Conservation (phyloP, 2,113 vertebrate species). For the Anhinga rufa region DNA sequence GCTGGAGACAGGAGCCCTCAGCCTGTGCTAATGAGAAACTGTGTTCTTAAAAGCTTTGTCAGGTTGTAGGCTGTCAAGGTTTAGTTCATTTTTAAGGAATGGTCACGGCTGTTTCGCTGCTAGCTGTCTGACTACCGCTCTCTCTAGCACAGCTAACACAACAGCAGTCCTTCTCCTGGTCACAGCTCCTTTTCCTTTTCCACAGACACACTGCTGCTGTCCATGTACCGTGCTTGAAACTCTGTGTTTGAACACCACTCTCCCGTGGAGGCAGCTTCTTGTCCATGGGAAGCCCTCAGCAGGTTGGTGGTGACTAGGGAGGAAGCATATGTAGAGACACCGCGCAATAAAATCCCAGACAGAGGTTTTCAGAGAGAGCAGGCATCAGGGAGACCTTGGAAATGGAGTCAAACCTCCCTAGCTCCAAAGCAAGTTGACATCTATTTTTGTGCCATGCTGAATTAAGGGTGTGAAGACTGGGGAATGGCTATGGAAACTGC, state of each 20-base stretch:
- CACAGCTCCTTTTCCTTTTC: not conserved
- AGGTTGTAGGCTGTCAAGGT: not conserved
- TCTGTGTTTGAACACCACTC: not conserved
- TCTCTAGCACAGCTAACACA: not conserved
- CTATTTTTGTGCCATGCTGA: no score
- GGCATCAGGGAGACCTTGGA: not conserved
- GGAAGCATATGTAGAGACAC: not conserved
- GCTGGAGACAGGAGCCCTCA: not conserved
- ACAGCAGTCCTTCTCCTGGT: not conserved
- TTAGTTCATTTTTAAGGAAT: not conserved
- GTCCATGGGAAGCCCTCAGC: not conserved
- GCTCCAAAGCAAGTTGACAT: not conserved
- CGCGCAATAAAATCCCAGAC: not conserved
- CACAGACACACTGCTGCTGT: accelerated
- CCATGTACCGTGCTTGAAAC: accelerated
- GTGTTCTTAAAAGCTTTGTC: not conserved
- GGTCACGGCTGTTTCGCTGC: not conserved
- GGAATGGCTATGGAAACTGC: not conserved
- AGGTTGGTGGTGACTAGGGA: no score
- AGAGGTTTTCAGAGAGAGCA: not conserved
- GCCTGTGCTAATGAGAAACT: not conserved
- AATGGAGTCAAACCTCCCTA: not conserved
- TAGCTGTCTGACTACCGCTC: not conserved
- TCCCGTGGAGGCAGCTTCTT: not conserved
- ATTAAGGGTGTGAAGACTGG: not conserved